Percentiles rank a stretch among this genome's conserved stretches.
Conservation (phyloP, 1,140 invertebrate genomes). For the Schlechtendalia chinensis region DNA sequence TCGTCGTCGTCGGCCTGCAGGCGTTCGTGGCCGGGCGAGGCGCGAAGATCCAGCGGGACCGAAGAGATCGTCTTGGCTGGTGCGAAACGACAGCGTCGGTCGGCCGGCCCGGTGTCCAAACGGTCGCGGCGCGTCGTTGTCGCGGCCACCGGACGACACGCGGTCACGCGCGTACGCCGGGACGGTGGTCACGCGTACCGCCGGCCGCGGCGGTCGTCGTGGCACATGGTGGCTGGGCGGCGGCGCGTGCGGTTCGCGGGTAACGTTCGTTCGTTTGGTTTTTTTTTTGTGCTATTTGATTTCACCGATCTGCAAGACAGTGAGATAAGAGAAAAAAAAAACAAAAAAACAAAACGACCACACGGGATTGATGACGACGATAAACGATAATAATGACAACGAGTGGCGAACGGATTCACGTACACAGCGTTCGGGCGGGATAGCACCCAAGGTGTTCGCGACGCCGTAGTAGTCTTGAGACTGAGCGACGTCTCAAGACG, state of each 20-base stretch:
- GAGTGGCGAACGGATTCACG: no score
- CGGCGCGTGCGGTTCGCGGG: neutral
- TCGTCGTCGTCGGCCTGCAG: constrained; percentile 50
- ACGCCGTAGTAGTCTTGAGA: constrained; percentile 51
- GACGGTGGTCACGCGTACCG: neutral
- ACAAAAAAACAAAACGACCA: no score
- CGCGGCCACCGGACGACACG: neutral
- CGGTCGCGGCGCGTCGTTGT: neutral
- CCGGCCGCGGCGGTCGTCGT: neutral
- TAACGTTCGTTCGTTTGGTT: no score
- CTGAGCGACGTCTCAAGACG: constrained; percentile 51
- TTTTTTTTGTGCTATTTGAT: no score
- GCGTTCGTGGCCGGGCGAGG: constrained; percentile 52
- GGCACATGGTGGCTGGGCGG: neutral
- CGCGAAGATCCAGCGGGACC: constrained; percentile 54
- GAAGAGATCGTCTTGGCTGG: constrained; percentile 53
- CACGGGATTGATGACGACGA: neutral
- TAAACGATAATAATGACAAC: no score
- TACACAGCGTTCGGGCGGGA: no score
- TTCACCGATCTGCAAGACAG: constrained; percentile 7
- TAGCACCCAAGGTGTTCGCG: constrained; percentile 51
- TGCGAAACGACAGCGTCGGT: neutral
- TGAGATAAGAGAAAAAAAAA: constrained; percentile 7
- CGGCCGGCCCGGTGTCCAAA: neutral
- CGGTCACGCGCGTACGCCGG: no score